phyloP scores from a whole-genome alignment of 1,140 invertebrate genomes.

The Adoxophyes honmai region DNA sequence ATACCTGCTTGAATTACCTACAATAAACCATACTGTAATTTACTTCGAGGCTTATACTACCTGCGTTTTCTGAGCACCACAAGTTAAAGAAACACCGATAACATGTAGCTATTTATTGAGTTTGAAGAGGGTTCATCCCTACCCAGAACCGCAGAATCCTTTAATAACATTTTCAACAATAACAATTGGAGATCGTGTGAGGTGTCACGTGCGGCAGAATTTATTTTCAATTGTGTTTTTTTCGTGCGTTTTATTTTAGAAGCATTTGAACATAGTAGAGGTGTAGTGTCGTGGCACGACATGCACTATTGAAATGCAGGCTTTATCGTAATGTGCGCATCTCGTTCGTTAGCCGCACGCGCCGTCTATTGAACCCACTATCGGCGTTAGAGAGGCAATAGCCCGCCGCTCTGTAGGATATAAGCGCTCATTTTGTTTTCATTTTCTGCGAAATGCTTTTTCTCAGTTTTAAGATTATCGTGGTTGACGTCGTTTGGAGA shows the following conservation, averaged over 20 bases:
- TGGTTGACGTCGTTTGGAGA: too few relatives aligned
- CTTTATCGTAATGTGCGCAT: constrained; percentile 48
- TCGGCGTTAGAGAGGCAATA: constrained; percentile 53
- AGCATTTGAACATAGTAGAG: constrained; percentile 9
- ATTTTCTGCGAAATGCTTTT: too few relatives aligned
- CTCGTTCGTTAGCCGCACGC: constrained; percentile 53
- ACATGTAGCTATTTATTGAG: too few relatives aligned
- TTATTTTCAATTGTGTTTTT: constrained; percentile 16
- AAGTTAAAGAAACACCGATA: too few relatives aligned
- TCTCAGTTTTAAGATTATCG: too few relatives aligned
- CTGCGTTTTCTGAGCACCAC: too few relatives aligned
- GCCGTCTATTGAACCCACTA: constrained; percentile 53
- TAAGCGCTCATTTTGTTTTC: not conserved
- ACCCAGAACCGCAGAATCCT: not conserved
- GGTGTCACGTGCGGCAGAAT: not conserved
- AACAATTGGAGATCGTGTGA: constrained; percentile 3
- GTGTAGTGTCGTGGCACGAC: constrained; percentile 28
- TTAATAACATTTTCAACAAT: constrained; percentile 1
- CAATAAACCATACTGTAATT: too few relatives aligned
- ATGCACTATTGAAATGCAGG: constrained; percentile 53
- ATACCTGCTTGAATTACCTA: too few relatives aligned
- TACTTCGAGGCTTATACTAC: too few relatives aligned
- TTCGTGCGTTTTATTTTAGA: constrained; percentile 8
- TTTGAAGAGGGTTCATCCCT: too few relatives aligned
- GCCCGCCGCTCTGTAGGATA: constrained; percentile 16